phyloP scores from a whole-genome alignment of 2,888 invertebrate species.

The Lacanobia wlatinum region DNA sequence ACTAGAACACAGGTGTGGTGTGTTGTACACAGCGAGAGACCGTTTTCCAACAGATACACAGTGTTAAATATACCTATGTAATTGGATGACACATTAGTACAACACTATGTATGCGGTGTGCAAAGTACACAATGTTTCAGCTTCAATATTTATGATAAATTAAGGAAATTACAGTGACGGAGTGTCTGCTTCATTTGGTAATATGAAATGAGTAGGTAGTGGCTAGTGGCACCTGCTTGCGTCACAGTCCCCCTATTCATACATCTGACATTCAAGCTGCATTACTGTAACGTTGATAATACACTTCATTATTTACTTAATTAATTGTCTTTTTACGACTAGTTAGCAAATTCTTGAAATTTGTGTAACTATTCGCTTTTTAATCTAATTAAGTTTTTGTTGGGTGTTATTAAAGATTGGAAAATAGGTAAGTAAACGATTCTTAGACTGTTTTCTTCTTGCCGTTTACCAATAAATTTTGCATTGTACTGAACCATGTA shows the following conservation, averaged over 20 bases:
- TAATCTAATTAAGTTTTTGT: not conserved
- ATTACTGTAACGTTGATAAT: constrained; percentile 38
- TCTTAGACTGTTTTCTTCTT: not conserved
- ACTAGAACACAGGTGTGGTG: constrained; percentile 51
- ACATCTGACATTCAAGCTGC: constrained; percentile 72
- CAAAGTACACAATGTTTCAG: constrained; percentile 28
- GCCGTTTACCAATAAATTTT: not conserved
- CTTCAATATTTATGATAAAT: constrained; percentile 42
- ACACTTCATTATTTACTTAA: constrained; percentile 25
- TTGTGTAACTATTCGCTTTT: not conserved
- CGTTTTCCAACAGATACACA: constrained; percentile 49
- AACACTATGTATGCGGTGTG: not conserved
- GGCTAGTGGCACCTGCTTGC: constrained; percentile 62
- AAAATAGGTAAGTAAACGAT: constrained; percentile 1
- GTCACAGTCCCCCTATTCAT: constrained; percentile 72
- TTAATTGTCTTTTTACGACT: constrained; percentile 34
- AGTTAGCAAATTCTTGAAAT: not conserved
- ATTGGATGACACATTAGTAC: constrained; percentile 36
- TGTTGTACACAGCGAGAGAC: constrained; percentile 17
- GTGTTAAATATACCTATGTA: constrained; percentile 17
- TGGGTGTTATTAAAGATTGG: not conserved
- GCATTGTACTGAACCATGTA: not conserved
- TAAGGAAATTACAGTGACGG: constrained; percentile 33
- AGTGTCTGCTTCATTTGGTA: constrained; percentile 60
- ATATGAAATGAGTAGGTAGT: constrained; percentile 62